Evolutionary conservation across 2,888 invertebrate species (phyloP).

Genomic region (Nesidiocoris tenuis): DNA sequence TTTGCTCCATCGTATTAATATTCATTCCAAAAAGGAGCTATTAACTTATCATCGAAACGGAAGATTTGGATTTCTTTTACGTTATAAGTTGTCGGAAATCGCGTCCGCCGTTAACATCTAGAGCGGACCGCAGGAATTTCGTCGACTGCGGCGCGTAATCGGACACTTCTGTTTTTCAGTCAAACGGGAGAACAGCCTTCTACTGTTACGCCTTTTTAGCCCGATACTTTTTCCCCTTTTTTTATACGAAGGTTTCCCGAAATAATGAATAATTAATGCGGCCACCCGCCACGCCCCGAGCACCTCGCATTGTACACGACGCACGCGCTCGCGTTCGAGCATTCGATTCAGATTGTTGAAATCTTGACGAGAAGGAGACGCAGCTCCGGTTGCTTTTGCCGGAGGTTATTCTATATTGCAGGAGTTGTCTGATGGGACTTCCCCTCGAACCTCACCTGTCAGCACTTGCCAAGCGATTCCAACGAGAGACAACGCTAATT

Average conservation of each 20-base stretch:
- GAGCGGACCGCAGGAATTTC: conserved; percentile 19
- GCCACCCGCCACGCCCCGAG: conserved; percentile 31
- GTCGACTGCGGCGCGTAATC: not conserved
- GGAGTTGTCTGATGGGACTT: not conserved
- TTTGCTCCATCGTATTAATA: conserved; percentile 23
- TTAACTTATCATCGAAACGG: conserved; percentile 34
- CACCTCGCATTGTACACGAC: not conserved
- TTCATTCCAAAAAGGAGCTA: conserved; percentile 33
- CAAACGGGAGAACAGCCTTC: conserved; percentile 13
- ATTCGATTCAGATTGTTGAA: not conserved
- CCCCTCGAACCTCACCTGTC: not conserved
- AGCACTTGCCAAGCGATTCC: too few species aligned
- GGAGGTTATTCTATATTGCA: not conserved
- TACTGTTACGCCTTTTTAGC: not conserved
- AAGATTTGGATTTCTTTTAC: conserved; percentile 5
- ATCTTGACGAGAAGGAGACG: not conserved
- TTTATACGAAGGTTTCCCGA: conserved; percentile 6
- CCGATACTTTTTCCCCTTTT: conserved; percentile 4
- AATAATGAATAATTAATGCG: conserved; percentile 28
- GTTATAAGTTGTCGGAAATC: not conserved
- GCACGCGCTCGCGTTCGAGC: not conserved
- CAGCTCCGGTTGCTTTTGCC: too few species aligned
- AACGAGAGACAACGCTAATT: too few species aligned
- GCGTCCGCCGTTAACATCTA: not conserved
- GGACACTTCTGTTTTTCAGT: conserved; percentile 8